A percentile compares a stretch with the other conserved stretches of the same genome.
Conservation (phyloP, 2,888 invertebrate genomes). For the Therioaphis trifolii region DNA sequence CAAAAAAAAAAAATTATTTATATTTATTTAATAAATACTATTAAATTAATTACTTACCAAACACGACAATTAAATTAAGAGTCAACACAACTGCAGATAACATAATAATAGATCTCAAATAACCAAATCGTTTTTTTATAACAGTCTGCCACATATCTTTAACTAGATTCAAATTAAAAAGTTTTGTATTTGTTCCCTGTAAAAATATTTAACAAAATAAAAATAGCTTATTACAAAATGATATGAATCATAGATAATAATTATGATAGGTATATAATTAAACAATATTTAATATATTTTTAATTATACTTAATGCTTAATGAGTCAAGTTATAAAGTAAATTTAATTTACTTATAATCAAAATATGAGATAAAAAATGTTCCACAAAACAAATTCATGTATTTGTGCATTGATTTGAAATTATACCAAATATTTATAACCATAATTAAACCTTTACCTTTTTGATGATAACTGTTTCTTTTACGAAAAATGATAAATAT, state of each 20-base stretch:
- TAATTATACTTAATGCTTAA: no score
- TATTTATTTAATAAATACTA: no score
- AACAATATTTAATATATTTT: conserved; percentile 63
- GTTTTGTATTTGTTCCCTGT: conserved; percentile 25
- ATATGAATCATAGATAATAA: no score
- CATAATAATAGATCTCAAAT: conserved; percentile 30
- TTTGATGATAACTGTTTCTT: conserved; percentile 51
- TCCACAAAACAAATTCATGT: no score
- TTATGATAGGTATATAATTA: no score
- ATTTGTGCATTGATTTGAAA: not conserved
- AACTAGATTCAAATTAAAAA: conserved; percentile 32
- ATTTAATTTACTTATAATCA: no score
- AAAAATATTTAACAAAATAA: not conserved
- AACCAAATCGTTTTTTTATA: conserved; percentile 29
- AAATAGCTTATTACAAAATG: no score
- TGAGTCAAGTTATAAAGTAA: no score
- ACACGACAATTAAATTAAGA: conserved; percentile 26
- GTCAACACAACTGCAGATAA: conserved; percentile 26
- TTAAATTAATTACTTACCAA: no score
- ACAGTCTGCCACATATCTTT: conserved; percentile 46
- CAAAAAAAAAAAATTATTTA: no score
- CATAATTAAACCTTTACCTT: conserved; percentile 14
- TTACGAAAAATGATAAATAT: conserved; percentile 43
- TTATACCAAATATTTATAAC: not conserved
- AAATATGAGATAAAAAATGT: no score